These are phyloP conservation scores for Oxystoma pomonae DNA, from an alignment of 2,888 invertebrate species.

Conservation along the genomic window DNA sequence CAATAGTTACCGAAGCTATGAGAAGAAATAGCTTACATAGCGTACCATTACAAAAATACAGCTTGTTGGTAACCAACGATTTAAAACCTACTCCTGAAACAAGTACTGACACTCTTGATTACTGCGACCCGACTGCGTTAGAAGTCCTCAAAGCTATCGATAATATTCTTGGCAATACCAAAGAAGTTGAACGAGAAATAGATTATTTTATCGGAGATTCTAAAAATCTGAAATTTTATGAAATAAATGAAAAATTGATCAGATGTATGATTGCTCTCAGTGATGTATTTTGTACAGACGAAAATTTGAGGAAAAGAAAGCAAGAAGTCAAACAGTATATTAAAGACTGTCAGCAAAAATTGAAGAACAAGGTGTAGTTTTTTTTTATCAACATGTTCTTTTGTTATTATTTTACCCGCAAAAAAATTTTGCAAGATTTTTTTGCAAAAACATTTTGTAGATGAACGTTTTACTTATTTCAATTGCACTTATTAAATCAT, in stretches of 20 bases:
- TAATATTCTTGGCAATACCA: slow-evolving; percentile 22
- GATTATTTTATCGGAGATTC: slow-evolving; percentile 19
- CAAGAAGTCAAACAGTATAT: slow-evolving; percentile 25
- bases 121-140: slow-evolving; percentile 22
- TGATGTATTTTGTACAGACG: slow-evolving; percentile 24
- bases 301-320: slow-evolving; percentile 26
- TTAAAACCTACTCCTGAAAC: background rate
- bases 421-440: too few species aligned
- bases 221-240: slow-evolving; percentile 27
- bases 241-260: slow-evolving; percentile 29
- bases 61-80: slow-evolving; percentile 10
- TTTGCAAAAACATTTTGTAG: too few species aligned
- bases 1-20: slow-evolving; percentile 21
- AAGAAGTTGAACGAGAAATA: slow-evolving; percentile 24
- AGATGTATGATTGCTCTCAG: slow-evolving; percentile 26
- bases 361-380: slow-evolving; percentile 20
- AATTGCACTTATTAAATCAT: too few species aligned
- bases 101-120: slow-evolving; percentile 25
- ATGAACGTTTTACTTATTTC: too few species aligned
- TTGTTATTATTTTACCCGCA: too few species aligned
- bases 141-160: slow-evolving; percentile 22
- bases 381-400: too few species aligned
- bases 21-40: slow-evolving; percentile 16
- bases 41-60: slow-evolving; percentile 9
- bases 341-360: slow-evolving; percentile 25